Percentiles rank a stretch among this genome's conserved stretches.
phyloP scores from a whole-genome alignment of 1,140 invertebrate species.

The Arion vulgaris region DNA sequence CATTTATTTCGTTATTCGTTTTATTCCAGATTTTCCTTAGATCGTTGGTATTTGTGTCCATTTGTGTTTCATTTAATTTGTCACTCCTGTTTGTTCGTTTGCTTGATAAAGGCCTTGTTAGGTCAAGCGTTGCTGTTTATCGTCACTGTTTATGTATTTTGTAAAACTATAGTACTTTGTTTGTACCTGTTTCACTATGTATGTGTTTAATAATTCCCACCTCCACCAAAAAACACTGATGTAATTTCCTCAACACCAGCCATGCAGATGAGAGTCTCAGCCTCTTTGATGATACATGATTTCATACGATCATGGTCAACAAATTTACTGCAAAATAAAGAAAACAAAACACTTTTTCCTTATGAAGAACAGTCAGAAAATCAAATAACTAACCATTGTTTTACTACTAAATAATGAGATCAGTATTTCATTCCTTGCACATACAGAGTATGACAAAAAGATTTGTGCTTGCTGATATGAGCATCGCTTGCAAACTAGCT shows the following conservation, averaged over 20 bases:
- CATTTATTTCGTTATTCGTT: no score
- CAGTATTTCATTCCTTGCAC: background rate
- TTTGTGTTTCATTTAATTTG: no score
- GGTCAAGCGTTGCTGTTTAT: no score
- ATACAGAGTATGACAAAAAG: background rate
- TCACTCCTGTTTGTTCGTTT: no score
- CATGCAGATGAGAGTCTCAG: conserved; percentile 51
- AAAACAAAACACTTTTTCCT: background rate
- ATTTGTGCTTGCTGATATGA: background rate
- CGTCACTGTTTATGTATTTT: no score
- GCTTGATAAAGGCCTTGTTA: no score
- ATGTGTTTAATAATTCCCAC: conserved; percentile 45
- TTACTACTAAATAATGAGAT: background rate
- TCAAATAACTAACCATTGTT: background rate
- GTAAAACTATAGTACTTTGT: no score
- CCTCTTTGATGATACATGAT: conserved; percentile 55
- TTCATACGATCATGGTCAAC: conserved; percentile 61
- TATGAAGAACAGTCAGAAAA: background rate
- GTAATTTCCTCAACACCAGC: conserved; percentile 55
- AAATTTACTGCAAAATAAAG: conserved; percentile 44
- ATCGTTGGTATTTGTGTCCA: no score
- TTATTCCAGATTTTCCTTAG: no score
- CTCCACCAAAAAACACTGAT: conserved; percentile 69
- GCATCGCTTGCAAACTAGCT: background rate
- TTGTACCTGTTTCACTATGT: no score